These are phyloP conservation scores for Papilio helenus DNA, from an alignment of 1,140 invertebrate species.

Conservation along the genomic window DNA sequence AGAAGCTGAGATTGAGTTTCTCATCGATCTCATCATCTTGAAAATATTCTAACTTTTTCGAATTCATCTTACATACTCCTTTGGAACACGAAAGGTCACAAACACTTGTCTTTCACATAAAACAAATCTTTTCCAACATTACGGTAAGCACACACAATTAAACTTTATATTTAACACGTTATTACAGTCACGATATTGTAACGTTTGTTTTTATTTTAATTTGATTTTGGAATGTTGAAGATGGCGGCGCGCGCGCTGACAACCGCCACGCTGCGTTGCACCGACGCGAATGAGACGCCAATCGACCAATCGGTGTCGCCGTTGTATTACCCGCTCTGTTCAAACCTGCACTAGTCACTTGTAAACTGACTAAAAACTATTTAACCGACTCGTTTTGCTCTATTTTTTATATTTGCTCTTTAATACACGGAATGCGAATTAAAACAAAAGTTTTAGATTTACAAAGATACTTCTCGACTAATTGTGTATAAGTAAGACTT, in stretches of 20 bases:
- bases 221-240: slow-evolving; percentile 62
- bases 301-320: slow-evolving; percentile 53
- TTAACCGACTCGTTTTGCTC: slow-evolving; percentile 43
- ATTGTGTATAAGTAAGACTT: neutral
- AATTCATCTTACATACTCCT: slow-evolving; percentile 73
- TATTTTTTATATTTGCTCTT: slow-evolving; percentile 44
- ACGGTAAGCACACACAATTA: slow-evolving; percentile 47
- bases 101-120: slow-evolving; percentile 62
- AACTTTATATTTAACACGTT: slow-evolving; percentile 46
- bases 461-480: neutral
- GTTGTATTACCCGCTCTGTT: slow-evolving; percentile 17
- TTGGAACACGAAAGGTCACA: slow-evolving; percentile 60
- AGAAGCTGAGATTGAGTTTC: slow-evolving; percentile 79
- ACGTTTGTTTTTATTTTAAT: slow-evolving; percentile 40
- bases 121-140: slow-evolving; percentile 45
- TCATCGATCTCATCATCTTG: slow-evolving; percentile 75
- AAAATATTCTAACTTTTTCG: slow-evolving; percentile 79
- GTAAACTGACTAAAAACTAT: neutral
- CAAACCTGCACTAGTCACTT: slow-evolving; percentile 42
- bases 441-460: neutral
- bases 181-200: slow-evolving; percentile 47
- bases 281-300: slow-evolving; percentile 64
- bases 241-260: slow-evolving; percentile 62
- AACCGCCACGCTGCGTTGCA: slow-evolving; percentile 55
- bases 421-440: neutral